A percentile compares a stretch with the other conserved stretches of the same genome.
Conservation (phyloP, 2,797 vertebrate species). For the Acanthurus tractus region DNA sequence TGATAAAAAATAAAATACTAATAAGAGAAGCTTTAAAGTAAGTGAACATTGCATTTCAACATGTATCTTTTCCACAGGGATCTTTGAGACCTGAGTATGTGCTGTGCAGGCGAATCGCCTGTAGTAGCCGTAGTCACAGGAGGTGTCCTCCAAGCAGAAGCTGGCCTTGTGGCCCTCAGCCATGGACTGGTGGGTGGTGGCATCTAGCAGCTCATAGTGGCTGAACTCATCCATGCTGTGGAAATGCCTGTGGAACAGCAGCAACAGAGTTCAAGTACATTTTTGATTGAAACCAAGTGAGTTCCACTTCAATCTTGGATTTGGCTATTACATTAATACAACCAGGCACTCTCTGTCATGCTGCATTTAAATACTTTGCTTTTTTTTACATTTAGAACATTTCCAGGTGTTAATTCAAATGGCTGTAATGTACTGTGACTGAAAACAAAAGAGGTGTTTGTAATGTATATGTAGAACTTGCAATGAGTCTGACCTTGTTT, state of each 20-base stretch:
- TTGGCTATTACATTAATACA: conserved; percentile 5
- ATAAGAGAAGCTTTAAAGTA: neutral
- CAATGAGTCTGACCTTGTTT: conserved; percentile 26
- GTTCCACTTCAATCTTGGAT: neutral
- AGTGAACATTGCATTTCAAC: neutral
- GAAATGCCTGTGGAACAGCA: conserved; percentile 88
- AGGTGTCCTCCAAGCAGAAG: conserved; percentile 98
- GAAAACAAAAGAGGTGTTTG: conserved; percentile 6
- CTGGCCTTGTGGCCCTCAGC: conserved; percentile 99
- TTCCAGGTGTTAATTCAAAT: neutral
- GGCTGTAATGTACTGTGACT: conserved; percentile 5
- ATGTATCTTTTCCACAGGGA: conserved; percentile 7
- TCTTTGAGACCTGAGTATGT: conserved; percentile 85
- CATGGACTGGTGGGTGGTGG: conserved; percentile 89
- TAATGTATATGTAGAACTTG: neutral
- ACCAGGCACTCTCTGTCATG: neutral
- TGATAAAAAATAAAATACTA: neutral
- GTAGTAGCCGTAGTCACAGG: conserved; percentile 97
- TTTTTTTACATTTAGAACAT: neutral
- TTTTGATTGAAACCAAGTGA: neutral
- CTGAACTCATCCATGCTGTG: conserved; percentile 99
- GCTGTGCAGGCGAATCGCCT: conserved; percentile 95
- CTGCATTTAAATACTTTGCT: neutral
- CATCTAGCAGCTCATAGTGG: conserved; percentile 95
- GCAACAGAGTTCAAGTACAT: conserved; percentile 26